Percentiles rank a stretch among this genome's conserved stretches.
Conservation (phyloP, 2,888 invertebrate genomes). For the Cryptocheilus praepositus region DNA sequence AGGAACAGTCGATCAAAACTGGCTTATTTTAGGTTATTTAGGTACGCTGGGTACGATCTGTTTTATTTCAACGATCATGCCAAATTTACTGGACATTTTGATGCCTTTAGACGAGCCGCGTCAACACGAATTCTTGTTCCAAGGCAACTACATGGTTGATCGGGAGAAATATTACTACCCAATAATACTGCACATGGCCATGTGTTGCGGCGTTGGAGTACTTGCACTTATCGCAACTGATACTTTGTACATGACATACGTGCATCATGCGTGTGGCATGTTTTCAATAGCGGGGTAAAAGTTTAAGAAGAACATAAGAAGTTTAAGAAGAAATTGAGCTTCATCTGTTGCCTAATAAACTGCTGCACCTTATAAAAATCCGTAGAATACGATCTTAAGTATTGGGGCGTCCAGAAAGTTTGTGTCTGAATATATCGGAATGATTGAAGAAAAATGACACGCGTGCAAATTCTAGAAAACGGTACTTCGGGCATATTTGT, state of each 20-base stretch:
- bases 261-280: not conserved
- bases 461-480: no score
- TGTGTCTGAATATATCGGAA: no score
- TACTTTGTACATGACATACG: conserved; percentile 1
- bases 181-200: not conserved
- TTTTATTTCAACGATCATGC: not conserved
- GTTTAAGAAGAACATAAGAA: no score
- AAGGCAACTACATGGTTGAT: not conserved
- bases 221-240: not conserved
- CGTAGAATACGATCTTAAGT: no score
- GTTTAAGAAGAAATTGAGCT: no score
- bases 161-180: conserved; percentile 4
- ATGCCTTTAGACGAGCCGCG: not conserved
- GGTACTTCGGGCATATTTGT: no score
- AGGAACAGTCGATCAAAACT: no score
- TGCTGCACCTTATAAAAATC: not conserved
- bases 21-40: no score
- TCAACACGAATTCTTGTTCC: not conserved
- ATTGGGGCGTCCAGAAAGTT: no score
- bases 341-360: not conserved
- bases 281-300: not conserved
- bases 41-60: no score
- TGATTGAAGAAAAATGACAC: no score
- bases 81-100: not conserved
- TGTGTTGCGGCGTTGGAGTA: not conserved